Evolutionary conservation across 2,113 vertebrate species (phyloP).

Genomic region (Bufo bufo): DNA sequence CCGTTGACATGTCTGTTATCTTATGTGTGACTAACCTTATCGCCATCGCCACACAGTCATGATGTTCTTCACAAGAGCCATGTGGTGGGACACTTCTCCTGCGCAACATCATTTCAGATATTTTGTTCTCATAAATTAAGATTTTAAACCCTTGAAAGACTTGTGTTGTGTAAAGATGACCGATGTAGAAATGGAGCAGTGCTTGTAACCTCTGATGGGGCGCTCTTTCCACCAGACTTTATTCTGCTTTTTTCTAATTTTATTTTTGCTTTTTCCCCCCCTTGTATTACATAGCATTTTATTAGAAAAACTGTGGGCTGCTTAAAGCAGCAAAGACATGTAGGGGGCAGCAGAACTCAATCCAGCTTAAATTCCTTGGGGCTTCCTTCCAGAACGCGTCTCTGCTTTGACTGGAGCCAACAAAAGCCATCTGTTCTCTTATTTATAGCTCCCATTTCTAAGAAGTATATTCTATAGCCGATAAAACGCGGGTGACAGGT

Average conservation of each 20-base stretch:
- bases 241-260: neutral
- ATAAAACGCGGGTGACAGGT: slow-evolving; percentile 76
- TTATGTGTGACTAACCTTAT: neutral
- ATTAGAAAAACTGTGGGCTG: neutral
- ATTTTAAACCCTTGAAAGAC: neutral
- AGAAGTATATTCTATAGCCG: slow-evolving; percentile 77
- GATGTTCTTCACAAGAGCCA: neutral
- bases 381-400: slow-evolving; percentile 47
- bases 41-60: neutral
- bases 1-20: neutral
- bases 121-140: neutral
- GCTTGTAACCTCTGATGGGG: too few relatives aligned
- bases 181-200: too few relatives aligned
- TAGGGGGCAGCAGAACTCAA: slow-evolving; percentile 33
- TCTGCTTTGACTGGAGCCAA: slow-evolving; percentile 69
- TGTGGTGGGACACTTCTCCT: neutral
- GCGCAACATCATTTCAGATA: neutral
- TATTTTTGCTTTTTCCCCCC: neutral
- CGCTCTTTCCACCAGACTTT: too few relatives aligned
- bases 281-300: neutral
- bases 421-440: slow-evolving; percentile 79
- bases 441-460: slow-evolving; percentile 82
- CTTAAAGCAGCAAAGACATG: slow-evolving; percentile 9
- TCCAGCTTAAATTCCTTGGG: slow-evolving; percentile 33
- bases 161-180: too few relatives aligned